Evolutionary conservation across 2,888 invertebrate genomes (phyloP).

Genomic region (Epistrophella euchroma): DNA sequence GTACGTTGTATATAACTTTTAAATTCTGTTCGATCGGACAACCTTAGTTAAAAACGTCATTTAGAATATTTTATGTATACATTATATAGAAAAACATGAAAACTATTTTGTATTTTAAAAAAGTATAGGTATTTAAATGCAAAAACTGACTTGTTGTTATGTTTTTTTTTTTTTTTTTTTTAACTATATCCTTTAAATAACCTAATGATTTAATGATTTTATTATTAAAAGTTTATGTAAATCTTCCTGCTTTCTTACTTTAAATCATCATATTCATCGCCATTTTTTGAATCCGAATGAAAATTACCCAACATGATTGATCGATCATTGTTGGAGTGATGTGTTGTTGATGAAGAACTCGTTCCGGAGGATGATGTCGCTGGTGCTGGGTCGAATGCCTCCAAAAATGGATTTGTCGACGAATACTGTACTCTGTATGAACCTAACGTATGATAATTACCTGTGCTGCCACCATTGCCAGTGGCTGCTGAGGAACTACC

Average conservation of each 20-base stretch:
- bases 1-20: neutral
- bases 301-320: slow-evolving; percentile 81
- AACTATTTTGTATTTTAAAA: slow-evolving; percentile 15
- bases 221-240: slow-evolving; percentile 19
- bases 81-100: slow-evolving; percentile 43
- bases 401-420: slow-evolving; percentile 84
- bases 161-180: neutral
- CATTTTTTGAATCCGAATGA: slow-evolving; percentile 82
- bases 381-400: slow-evolving; percentile 81
- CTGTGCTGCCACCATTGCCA: slow-evolving; percentile 77
- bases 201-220: slow-evolving; percentile 14
- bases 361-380: slow-evolving; percentile 51
- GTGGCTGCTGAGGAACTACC: slow-evolving; percentile 76
- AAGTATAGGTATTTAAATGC: slow-evolving; percentile 11
- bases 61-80: slow-evolving; percentile 67
- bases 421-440: slow-evolving; percentile 84
- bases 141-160: slow-evolving; percentile 22
- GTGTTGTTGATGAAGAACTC: slow-evolving; percentile 26
- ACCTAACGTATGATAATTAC: slow-evolving; percentile 83
- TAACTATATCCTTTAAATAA: neutral
- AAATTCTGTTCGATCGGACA: slow-evolving; percentile 38
- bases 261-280: slow-evolving; percentile 83
- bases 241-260: slow-evolving; percentile 78
- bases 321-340: slow-evolving; percentile 65
- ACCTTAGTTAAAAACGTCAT: slow-evolving; percentile 50